A percentile compares a stretch with the other conserved stretches of the same genome.
Evolutionary conservation across 2,888 invertebrate genomes (phyloP).

Genomic region (Uloborus plumipes): DNA sequence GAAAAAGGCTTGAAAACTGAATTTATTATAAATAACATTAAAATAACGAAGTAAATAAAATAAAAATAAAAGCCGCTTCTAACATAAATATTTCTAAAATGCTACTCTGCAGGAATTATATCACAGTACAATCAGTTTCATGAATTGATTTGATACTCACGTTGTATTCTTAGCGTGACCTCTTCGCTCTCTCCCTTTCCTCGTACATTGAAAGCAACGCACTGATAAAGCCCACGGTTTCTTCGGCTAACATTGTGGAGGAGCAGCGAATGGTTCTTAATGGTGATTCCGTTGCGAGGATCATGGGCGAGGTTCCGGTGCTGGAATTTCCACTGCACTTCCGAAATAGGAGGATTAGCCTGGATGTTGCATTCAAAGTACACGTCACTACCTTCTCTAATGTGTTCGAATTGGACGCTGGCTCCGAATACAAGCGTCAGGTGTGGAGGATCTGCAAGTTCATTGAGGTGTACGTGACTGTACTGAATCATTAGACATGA

Average conservation of each 20-base stretch:
- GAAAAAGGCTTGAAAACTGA: too few species aligned
- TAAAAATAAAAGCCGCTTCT: too few species aligned
- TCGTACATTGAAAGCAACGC: conserved; percentile 66
- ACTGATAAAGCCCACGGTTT: conserved; percentile 67
- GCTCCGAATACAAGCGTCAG: conserved; percentile 85
- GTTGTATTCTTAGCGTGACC: conserved; percentile 66
- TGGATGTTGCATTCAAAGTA: conserved; percentile 93
- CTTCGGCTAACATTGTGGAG: conserved; percentile 66
- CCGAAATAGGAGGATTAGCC: conserved; percentile 87
- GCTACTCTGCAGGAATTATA: too few species aligned
- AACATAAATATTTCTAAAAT: too few species aligned
- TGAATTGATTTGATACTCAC: conserved; percentile 50
- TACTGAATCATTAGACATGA: too few species aligned
- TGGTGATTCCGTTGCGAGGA: conserved; percentile 63
- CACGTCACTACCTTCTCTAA: conserved; percentile 92
- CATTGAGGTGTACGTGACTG: not conserved
- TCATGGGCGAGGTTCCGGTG: conserved; percentile 60
- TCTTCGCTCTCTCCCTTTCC: conserved; percentile 67
- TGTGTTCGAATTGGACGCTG: conserved; percentile 86
- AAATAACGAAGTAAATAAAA: too few species aligned
- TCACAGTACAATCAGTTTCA: too few species aligned
- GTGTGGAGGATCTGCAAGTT: conserved; percentile 82
- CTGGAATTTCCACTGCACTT: conserved; percentile 80
- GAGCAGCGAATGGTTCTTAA: conserved; percentile 67
- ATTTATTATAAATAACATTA: too few species aligned